These are phyloP conservation scores for Paedocypris micromegethes DNA, from an alignment of 2,797 vertebrate species.

Conservation along the genomic window DNA sequence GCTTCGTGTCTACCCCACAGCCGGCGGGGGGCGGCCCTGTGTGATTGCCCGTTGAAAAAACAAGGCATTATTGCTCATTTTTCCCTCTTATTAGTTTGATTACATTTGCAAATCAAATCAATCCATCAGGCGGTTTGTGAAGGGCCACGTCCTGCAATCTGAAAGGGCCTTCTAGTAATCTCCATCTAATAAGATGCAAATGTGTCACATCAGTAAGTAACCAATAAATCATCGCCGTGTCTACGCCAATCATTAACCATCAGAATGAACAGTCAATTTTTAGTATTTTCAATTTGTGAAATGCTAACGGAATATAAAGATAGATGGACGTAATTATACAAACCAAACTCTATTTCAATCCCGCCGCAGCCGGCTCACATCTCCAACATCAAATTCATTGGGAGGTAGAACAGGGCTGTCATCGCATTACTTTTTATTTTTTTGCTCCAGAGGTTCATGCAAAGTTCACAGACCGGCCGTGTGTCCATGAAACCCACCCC, in stretches of 20 bases:
- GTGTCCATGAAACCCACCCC: constrained; percentile 76
- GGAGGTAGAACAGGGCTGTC: constrained; percentile 96
- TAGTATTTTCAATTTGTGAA: constrained; percentile 99
- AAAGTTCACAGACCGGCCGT: constrained; percentile 94
- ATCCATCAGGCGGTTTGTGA: constrained; percentile 89
- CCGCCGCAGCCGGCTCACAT: constrained; percentile 64
- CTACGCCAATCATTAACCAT: constrained; percentile 98
- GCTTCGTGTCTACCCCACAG: constrained; percentile 65
- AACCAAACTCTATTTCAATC: constrained; percentile 99
- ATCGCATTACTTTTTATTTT: constrained; percentile 72
- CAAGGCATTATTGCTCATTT: constrained; percentile 93
- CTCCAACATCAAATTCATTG: constrained; percentile 94
- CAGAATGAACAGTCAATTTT: constrained; percentile 99
- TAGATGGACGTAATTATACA: constrained; percentile 99
- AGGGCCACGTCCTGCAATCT: constrained; percentile 88
- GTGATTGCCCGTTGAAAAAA: constrained; percentile 92
- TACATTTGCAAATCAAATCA: constrained; percentile 99
- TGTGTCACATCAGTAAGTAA: constrained; percentile 97
- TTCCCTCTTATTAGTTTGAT: constrained; percentile 99
- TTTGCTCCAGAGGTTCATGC: constrained; percentile 84
- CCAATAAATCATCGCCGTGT: constrained; percentile 97
- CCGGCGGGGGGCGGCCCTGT: constrained; percentile 62
- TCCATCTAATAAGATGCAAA: constrained; percentile 97
- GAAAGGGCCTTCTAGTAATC: constrained; percentile 91
- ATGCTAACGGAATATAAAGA: constrained; percentile 99